Conservation (phyloP, 2,888 invertebrate genomes). For the Euphydryas editha region DNA sequence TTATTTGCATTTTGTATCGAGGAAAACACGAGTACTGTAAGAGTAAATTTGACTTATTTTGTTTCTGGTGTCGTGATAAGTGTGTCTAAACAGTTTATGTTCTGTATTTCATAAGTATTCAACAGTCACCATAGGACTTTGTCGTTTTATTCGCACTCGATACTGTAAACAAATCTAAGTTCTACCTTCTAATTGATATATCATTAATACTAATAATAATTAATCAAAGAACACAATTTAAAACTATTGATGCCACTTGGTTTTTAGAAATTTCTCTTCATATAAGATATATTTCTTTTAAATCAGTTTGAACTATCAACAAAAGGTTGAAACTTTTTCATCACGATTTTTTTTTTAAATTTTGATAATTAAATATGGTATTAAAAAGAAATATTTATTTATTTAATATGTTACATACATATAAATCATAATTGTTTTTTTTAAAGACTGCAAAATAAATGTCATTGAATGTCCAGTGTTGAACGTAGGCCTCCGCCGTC, state of each 20-base stretch:
- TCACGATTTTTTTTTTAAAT: too few relatives aligned
- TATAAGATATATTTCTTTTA: background rate
- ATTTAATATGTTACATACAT: too few relatives aligned
- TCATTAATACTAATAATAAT: background rate
- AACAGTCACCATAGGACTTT: background rate
- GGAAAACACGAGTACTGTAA: background rate
- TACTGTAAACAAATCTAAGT: background rate
- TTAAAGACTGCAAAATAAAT: too few relatives aligned
- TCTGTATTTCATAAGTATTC: background rate
- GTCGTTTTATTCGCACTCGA: background rate
- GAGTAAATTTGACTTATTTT: background rate
- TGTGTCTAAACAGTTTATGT: slow-evolving; percentile 1
- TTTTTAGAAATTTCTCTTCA: background rate
- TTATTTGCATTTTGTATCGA: background rate
- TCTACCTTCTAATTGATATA: background rate
- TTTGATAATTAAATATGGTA: too few relatives aligned
- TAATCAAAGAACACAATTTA: background rate
- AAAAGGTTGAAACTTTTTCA: too few relatives aligned
- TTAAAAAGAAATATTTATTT: too few relatives aligned
- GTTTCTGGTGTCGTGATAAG: background rate
- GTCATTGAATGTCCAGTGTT: too few relatives aligned
- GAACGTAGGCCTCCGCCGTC: too few relatives aligned
- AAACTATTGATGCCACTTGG: background rate
- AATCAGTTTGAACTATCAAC: background rate
- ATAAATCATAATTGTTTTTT: too few relatives aligned